Evolutionary conservation across 2,797 vertebrate species (phyloP).

Genomic region (Tenualosa ilisha): DNA sequence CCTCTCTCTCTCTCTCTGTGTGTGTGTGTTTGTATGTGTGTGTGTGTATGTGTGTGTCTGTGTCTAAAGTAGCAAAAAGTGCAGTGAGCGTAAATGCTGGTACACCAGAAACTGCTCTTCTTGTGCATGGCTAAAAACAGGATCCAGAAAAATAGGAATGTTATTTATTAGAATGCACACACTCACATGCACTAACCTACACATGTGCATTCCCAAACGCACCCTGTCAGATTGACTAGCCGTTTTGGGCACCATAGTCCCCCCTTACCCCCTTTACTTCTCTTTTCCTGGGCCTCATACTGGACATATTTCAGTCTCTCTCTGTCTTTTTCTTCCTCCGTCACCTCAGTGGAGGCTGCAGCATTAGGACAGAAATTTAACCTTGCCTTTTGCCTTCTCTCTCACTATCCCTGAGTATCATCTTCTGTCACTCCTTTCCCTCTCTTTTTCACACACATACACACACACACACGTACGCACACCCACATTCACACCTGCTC

Average conservation of each 20-base stretch:
- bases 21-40: neutral
- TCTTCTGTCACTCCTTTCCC: neutral
- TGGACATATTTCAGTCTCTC: neutral
- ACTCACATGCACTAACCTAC: neutral
- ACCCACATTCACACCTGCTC: neutral
- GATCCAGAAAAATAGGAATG: neutral
- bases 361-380: neutral
- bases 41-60: constrained; percentile 5
- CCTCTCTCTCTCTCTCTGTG: neutral
- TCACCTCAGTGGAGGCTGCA: neutral
- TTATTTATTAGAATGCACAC: too few species aligned
- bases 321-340: neutral
- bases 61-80: neutral
- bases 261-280: neutral
- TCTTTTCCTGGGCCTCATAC: neutral
- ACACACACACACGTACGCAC: neutral
- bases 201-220: neutral
- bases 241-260: neutral
- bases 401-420: neutral
- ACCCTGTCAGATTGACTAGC: neutral
- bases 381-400: neutral
- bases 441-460: constrained; percentile 1
- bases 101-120: neutral
- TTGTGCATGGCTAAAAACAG: neutral
- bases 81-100: neutral